A percentile compares a stretch with the other conserved stretches of the same genome.
Conservation (phyloP, 53 echinoderm and acorn worm species). For the Pentamera pediparva region DNA sequence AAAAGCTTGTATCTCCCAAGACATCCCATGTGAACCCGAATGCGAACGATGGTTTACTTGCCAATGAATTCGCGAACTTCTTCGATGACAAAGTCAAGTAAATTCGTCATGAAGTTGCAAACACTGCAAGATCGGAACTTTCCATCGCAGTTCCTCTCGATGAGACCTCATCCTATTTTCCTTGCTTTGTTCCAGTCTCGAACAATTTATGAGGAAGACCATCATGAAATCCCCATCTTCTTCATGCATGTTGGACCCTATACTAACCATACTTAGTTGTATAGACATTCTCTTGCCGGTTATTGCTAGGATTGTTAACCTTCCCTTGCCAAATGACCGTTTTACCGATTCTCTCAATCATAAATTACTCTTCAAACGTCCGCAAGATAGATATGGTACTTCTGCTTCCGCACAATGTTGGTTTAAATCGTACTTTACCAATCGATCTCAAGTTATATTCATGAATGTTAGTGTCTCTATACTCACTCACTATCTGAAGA, state of each 20-base stretch:
- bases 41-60: not conserved
- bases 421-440: too few species aligned
- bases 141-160: too few species aligned
- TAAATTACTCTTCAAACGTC: too few species aligned
- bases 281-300: slow-evolving; percentile 32
- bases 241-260: slow-evolving; percentile 41
- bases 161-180: too few species aligned
- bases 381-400: too few species aligned
- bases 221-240: slow-evolving; percentile 33
- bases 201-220: slow-evolving; percentile 13
- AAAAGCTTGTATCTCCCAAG: not conserved
- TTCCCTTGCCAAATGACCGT: slow-evolving; percentile 13
- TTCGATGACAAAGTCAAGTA: not conserved
- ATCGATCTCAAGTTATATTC: too few species aligned
- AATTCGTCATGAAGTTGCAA: not conserved
- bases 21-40: not conserved
- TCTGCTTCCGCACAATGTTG: too few species aligned
- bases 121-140: too few species aligned
- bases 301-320: slow-evolving; percentile 32
- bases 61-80: not conserved
- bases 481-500: too few species aligned
- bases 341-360: slow-evolving; percentile 37
- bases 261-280: slow-evolving; percentile 27
- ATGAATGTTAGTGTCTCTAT: too few species aligned
- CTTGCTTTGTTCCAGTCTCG: slow-evolving; percentile 15